Percentiles rank a stretch among this genome's conserved stretches.
These are phyloP conservation scores for Acronicta psi DNA, from an alignment of 2,888 invertebrate genomes.

Conservation along the genomic window DNA sequence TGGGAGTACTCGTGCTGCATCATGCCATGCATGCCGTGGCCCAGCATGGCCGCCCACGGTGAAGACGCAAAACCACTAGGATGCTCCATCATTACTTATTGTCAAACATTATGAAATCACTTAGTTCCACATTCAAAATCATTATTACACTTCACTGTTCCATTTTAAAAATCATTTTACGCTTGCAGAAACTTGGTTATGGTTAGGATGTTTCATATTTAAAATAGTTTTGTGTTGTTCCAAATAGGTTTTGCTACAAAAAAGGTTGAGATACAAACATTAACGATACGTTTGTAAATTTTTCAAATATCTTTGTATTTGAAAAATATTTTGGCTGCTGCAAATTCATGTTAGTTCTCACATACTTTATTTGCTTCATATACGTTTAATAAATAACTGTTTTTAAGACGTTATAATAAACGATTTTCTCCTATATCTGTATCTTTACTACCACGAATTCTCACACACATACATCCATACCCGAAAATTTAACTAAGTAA, in stretches of 20 bases:
- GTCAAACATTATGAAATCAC: slow-evolving; percentile 61
- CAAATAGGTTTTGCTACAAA: slow-evolving; percentile 7
- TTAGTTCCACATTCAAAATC: slow-evolving; percentile 46
- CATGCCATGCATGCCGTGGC: slow-evolving; percentile 91
- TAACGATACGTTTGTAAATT: slow-evolving; percentile 13
- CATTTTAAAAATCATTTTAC: slow-evolving; percentile 37
- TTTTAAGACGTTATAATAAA: too few species aligned
- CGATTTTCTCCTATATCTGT: too few species aligned
- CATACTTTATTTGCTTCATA: too few species aligned
- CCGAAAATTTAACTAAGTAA: too few species aligned
- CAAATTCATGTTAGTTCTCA: slow-evolving; percentile 17
- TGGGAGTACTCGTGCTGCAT: slow-evolving; percentile 90
- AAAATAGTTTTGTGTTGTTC: slow-evolving; percentile 17
- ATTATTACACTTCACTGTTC: slow-evolving; percentile 50
- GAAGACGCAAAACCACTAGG: slow-evolving; percentile 93
- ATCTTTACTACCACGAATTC: too few species aligned
- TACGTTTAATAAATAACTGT: too few species aligned
- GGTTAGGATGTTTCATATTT: slow-evolving; percentile 39
- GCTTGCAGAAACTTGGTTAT: slow-evolving; percentile 7
- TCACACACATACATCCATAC: too few species aligned
- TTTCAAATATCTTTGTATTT: slow-evolving; percentile 27
- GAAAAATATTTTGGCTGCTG: slow-evolving; percentile 29
- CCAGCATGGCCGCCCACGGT: slow-evolving; percentile 94
- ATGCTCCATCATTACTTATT: slow-evolving; percentile 91
- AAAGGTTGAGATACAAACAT: slow-evolving; percentile 10